A percentile compares a stretch with the other conserved stretches of the same genome.
Evolutionary conservation across 2,797 vertebrate genomes (phyloP).

Genomic region (Remorina albescens): DNA sequence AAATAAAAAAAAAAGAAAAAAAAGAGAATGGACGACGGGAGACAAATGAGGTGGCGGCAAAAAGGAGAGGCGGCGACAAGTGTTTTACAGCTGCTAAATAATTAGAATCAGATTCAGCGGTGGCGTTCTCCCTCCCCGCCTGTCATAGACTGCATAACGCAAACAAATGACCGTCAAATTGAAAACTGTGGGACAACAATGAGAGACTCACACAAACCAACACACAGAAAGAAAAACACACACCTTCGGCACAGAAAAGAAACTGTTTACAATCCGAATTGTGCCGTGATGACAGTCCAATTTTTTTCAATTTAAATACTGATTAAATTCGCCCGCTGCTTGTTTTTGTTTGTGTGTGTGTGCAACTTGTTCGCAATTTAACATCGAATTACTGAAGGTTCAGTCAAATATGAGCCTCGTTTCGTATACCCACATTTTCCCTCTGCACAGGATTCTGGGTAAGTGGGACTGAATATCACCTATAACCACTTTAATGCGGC

Average conservation of each 20-base stretch:
- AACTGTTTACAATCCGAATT: slow-evolving; percentile 71
- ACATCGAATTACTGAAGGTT: slow-evolving; percentile 53
- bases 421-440: slow-evolving; percentile 51
- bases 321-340: slow-evolving; percentile 63
- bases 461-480: slow-evolving; percentile 26
- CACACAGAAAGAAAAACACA: slow-evolving; percentile 11
- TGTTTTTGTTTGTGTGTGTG: slow-evolving; percentile 5
- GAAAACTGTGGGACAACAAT: slow-evolving; percentile 59
- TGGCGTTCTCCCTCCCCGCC: slow-evolving; percentile 56
- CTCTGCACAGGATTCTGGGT: slow-evolving; percentile 19
- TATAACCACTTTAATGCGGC: slow-evolving; percentile 33
- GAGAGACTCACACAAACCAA: slow-evolving; percentile 28
- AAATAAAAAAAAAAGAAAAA: neutral
- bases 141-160: slow-evolving; percentile 74
- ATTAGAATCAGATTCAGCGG: slow-evolving; percentile 67
- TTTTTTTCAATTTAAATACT: slow-evolving; percentile 73
- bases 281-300: slow-evolving; percentile 65
- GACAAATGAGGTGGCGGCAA: slow-evolving; percentile 56
- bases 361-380: neutral
- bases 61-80: slow-evolving; percentile 56
- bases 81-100: slow-evolving; percentile 73
- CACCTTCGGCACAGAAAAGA: slow-evolving; percentile 32
- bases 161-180: slow-evolving; percentile 80
- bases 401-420: slow-evolving; percentile 35
- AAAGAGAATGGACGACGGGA: slow-evolving; percentile 2